Evolutionary conservation across 2,888 invertebrate species (phyloP), one percentile per base, ranked within the genome.

Genomic region (Macrosoma leucophasiata): DNA sequence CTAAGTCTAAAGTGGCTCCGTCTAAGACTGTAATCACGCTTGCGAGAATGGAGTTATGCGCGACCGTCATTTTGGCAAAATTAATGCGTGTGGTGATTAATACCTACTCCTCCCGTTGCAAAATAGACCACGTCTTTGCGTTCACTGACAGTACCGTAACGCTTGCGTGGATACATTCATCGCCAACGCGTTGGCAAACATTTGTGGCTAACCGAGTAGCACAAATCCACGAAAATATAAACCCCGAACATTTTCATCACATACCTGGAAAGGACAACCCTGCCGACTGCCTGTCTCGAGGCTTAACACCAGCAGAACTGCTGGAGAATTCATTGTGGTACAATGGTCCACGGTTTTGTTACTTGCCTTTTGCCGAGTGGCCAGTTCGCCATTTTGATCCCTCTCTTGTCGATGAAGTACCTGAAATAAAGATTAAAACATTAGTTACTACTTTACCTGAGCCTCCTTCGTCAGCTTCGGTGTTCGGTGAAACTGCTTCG

Each of bases 261-360:
- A 21, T 44, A 1, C 8, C 26, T 6, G 44, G 44, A 2, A 15
- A 3, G 12, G 30, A 41, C 6, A 44, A 44, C 15, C 39, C 40
- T 13, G 27, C 28, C 19, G 41, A 44, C n/a, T 44, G 44, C 19
- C 9, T 41, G 2, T 44, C 44, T 5, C 38, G 44, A 6, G 44
- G 44, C 4, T 13, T 44, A 14, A 13, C 30, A 8, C 44, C 44
- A 1, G 26, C 37, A 6, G 33, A 43, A 13, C 20, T 36, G 11
- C 13, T 27, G 8, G 17, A 22, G n/a, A 33, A 38, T 13, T 25
- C 33, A 8, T 21, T 38, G 4, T 38, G 37, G 37, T 33, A 26
- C 9, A n/a, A n/a, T 7, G 33, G 37, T 6, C 26, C 33, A 4
- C n/a, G n/a, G n/a, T n/a, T 10, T 37, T 27, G 32, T 11, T 19